A percentile compares a stretch with the other conserved stretches of the same genome.
These are phyloP conservation scores for Spea bombifrons DNA, from an alignment of 2,113 vertebrate species.

Conservation along the genomic window DNA sequence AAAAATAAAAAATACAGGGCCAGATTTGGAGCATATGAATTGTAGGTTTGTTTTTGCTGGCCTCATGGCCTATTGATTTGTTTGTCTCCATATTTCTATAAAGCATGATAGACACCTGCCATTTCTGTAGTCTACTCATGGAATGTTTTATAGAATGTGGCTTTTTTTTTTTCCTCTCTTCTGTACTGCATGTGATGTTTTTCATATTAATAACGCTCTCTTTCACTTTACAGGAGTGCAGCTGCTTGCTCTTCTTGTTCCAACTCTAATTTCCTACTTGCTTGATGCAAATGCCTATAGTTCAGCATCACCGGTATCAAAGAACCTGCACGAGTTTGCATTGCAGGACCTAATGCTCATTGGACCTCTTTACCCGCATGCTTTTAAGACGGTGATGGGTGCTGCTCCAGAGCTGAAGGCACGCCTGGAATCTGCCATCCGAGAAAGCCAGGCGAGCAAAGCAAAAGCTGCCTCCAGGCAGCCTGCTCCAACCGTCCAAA, in stretches of 20 bases:
- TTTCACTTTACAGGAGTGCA: slow-evolving; percentile 77
- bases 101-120: no score
- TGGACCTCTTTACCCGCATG: slow-evolving; percentile 90
- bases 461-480: slow-evolving; percentile 83
- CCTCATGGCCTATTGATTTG: no score
- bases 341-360: slow-evolving; percentile 96
- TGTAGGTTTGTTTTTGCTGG: no score
- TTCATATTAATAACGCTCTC: not conserved
- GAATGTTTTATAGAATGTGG: no score
- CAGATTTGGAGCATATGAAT: no score
- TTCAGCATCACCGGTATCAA: slow-evolving; percentile 77
- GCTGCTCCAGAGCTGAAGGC: slow-evolving; percentile 92
- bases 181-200: not conserved
- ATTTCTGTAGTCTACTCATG: no score
- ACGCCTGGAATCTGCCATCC: slow-evolving; percentile 88
- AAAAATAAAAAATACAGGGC: no score
- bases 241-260: slow-evolving; percentile 90
- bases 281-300: slow-evolving; percentile 88
- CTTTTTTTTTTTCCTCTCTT: no score
- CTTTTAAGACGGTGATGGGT: slow-evolving; percentile 96
- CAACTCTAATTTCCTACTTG: slow-evolving; percentile 92
- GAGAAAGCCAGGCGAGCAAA: slow-evolving; percentile 91
- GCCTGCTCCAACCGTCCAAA: slow-evolving; percentile 80
- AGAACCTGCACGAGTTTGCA: slow-evolving; percentile 90
- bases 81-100: no score